These are phyloP conservation scores for Leptinotarsa lineolata DNA, from an alignment of 1,140 invertebrate genomes.

Conservation along the genomic window DNA sequence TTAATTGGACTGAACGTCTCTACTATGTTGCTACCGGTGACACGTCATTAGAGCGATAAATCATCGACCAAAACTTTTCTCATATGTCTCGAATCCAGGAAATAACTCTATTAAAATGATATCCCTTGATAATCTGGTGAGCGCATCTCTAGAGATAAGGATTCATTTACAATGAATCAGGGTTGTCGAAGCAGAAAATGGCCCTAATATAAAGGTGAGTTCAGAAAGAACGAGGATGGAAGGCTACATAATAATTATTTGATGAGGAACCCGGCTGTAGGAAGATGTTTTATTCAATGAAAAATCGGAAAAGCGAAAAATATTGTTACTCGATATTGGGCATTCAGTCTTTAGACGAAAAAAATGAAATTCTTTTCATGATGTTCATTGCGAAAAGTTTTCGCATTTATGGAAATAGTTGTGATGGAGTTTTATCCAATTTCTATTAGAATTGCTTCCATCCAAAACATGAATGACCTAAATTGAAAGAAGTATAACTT, in stretches of 20 bases:
- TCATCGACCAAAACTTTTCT: not conserved
- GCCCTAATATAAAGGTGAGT: not conserved
- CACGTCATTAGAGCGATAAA: not conserved
- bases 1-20: not conserved
- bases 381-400: no score
- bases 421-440: no score
- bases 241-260: not conserved
- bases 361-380: no score
- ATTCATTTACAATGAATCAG: slow-evolving; percentile 6
- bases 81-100: not conserved
- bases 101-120: not conserved
- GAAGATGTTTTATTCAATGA: not conserved
- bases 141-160: not conserved
- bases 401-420: no score
- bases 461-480: no score
- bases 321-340: no score
- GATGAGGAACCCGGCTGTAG: not conserved
- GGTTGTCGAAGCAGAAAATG: not conserved
- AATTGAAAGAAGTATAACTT: no score
- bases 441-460: no score
- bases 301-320: not conserved
- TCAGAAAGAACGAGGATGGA: not conserved
- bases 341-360: no score
- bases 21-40: not conserved
- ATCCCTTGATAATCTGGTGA: not conserved